Base-by-base conservation (phyloP, 2,888 invertebrate species). In the Mellilla xanthometata region DNA sequence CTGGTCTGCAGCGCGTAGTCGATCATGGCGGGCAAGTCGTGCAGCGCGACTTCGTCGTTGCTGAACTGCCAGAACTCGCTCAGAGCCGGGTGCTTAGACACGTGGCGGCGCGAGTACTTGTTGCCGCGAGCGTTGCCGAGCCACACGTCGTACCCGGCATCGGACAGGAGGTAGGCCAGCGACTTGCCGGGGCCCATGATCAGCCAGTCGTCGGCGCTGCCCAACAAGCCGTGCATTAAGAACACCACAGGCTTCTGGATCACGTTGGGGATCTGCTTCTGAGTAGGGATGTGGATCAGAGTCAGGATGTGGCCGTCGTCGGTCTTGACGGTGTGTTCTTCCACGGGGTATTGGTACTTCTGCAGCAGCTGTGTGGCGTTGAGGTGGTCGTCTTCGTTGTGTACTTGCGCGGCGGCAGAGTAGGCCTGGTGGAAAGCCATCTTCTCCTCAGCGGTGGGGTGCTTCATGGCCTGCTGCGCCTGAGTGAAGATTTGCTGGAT, bases 171-270 rank as follows among this genome's bases (percentile, higher is more conserved):
- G 64, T 77, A 88, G 12, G 84, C 77, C 24, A 89, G 80, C 0
- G 86, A 81, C 49, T 91, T 90, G 43, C 89, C 78, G 0, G 92
- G 92, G 9, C 92, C 92, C 72, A 93, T 91, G 50, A 94, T 78
- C 2, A 95, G 81, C 92, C 93, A 96, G 69, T 93, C 92, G 15
- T 93, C 91, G 0, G 94, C 91, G 54, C 92, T 92, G 30, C 92
- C 92, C n/a, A 94, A 70, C 2, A 95, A 72, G 3, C 95, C 93
- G 67, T 93, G 93, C 79, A 92, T 85, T 26, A 93, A 57, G 47
- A 93, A 81, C 0, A 91, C 90, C 1, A 86, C 88, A 3, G 88
- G 89, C 39, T 66, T 72, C 29, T 68, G 66, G 40, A 58, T 60
- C 19, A 62, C 62, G 36, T 71, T 68, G n/a, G 55, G 56, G 9